phyloP scores from a whole-genome alignment of 2,797 vertebrate species.

The Coregonus sp. region DNA sequence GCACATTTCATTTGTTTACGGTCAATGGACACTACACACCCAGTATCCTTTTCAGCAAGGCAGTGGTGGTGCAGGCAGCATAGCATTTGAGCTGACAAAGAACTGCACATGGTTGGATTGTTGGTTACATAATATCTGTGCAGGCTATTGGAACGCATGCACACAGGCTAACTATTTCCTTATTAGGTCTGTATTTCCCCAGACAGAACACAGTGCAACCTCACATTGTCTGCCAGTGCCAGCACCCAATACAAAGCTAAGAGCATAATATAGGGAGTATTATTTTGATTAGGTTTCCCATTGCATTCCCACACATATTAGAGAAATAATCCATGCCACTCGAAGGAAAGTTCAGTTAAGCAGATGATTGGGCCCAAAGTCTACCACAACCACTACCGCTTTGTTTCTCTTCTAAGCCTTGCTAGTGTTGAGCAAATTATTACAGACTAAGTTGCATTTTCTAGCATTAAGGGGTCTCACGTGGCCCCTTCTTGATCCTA shows the following conservation, averaged over 20 bases:
- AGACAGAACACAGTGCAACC: background rate
- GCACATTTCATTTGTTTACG: too few species aligned
- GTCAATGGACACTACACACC: too few species aligned
- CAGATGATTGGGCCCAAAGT: background rate
- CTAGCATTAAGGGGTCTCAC: conserved; percentile 14
- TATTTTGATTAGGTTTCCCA: conserved; percentile 55
- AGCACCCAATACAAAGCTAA: background rate
- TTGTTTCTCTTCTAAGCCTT: background rate
- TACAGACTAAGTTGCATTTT: background rate
- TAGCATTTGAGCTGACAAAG: background rate
- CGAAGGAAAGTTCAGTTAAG: conserved; percentile 6
- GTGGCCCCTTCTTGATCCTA: conserved; percentile 29
- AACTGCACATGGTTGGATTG: background rate
- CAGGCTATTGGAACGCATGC: background rate
- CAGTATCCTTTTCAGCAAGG: background rate
- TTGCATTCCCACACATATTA: conserved; percentile 50
- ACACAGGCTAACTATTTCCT: background rate
- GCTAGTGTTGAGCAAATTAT: conserved; percentile 1
- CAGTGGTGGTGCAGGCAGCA: background rate
- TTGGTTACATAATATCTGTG: background rate
- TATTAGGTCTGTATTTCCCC: background rate
- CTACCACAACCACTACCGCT: background rate
- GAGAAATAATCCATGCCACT: background rate
- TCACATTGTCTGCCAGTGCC: conserved; percentile 16
- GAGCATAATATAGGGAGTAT: conserved; percentile 15